Percentiles rank a stretch among this genome's conserved stretches.
phyloP scores from a whole-genome alignment of 2,888 invertebrate species.

The Chrysolina oricalcia region DNA sequence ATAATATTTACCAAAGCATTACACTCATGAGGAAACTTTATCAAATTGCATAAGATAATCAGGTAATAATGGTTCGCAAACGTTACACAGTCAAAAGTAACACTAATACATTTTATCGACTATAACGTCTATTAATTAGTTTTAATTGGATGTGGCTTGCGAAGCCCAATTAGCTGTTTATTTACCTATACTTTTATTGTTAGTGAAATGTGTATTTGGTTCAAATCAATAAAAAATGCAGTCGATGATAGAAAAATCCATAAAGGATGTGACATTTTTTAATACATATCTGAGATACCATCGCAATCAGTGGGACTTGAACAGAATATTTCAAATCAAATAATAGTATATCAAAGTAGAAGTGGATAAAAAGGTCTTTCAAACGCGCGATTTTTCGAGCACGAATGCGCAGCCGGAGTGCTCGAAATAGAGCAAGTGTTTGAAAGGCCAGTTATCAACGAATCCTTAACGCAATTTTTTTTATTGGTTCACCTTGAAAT shows the following conservation, averaged over 20 bases:
- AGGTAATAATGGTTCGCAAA: slow-evolving; percentile 18
- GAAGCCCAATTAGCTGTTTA: slow-evolving; percentile 1
- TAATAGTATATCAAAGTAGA: too few species aligned
- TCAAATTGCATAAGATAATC: slow-evolving; percentile 12
- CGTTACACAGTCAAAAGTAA: slow-evolving; percentile 23
- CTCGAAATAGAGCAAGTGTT: too few species aligned
- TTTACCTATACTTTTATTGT: slow-evolving; percentile 2
- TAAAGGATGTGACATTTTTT: background rate
- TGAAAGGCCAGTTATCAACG: too few species aligned
- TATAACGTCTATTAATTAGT: slow-evolving; percentile 11
- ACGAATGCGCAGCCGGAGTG: too few species aligned
- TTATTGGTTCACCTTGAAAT: too few species aligned
- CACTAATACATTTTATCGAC: slow-evolving; percentile 18
- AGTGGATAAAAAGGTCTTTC: too few species aligned
- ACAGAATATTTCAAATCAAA: too few species aligned
- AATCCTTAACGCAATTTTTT: too few species aligned
- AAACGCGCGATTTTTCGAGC: too few species aligned
- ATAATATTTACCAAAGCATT: slow-evolving; percentile 7
- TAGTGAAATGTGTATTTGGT: slow-evolving; percentile 6
- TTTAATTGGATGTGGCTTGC: slow-evolving; percentile 12
- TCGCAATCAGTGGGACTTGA: background rate
- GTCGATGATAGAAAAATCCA: background rate
- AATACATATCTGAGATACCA: background rate
- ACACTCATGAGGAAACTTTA: slow-evolving; percentile 6
- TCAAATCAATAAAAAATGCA: background rate